Conservation (phyloP, 1,140 invertebrate genomes). For the Brachystomella parvula region DNA sequence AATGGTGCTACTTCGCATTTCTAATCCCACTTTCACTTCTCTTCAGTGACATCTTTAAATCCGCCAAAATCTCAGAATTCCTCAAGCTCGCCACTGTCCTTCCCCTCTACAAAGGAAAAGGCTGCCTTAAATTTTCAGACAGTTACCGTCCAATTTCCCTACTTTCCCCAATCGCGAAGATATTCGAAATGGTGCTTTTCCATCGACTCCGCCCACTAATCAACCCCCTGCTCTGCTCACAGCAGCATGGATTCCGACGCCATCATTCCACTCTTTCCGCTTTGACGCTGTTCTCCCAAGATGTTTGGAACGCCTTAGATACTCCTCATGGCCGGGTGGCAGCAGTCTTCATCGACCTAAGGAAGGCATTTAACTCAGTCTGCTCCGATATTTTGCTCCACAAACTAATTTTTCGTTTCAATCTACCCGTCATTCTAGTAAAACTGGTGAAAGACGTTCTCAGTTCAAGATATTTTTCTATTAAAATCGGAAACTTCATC, state of each 20-base stretch:
- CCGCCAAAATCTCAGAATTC: background rate
- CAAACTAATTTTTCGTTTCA: background rate
- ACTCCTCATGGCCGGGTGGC: background rate
- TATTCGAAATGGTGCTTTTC: background rate
- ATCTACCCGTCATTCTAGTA: background rate
- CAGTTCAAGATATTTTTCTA: background rate
- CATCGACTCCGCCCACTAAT: background rate
- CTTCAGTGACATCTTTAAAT: too few species aligned
- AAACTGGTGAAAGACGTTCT: background rate
- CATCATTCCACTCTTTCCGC: background rate
- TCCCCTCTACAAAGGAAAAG: background rate
- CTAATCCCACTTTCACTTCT: too few species aligned
- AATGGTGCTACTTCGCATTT: background rate
- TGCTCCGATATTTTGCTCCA: background rate
- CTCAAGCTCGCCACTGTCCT: background rate
- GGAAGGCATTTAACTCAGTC: background rate
- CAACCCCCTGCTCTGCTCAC: background rate
- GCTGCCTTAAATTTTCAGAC: background rate
- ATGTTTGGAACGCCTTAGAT: conserved; percentile 1
- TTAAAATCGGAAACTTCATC: background rate
- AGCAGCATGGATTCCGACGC: background rate
- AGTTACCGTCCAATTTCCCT: background rate
- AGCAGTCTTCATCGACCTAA: background rate
- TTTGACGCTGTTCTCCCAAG: background rate
- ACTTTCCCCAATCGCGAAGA: background rate